These are phyloP conservation scores for Tubiluchus corallicola DNA, from an alignment of 2,888 invertebrate species.

Conservation along the genomic window DNA sequence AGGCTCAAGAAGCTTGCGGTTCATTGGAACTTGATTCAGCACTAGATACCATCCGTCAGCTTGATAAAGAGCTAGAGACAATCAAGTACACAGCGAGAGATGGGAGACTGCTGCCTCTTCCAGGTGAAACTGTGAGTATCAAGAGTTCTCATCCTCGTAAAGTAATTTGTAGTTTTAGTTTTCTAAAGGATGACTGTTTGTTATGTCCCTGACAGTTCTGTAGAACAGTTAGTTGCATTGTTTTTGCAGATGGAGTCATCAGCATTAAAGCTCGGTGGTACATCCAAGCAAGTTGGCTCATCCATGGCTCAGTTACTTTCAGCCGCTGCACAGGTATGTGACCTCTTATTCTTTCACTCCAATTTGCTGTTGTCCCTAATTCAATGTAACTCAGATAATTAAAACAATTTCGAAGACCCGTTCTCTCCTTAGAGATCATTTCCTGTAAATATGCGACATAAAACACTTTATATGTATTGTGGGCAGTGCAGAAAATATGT, in stretches of 20 bases:
- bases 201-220: too few species aligned
- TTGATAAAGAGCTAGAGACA: slow-evolving; percentile 63
- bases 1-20: slow-evolving; percentile 62
- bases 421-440: too few species aligned
- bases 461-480: too few species aligned
- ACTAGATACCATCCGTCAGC: slow-evolving; percentile 53
- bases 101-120: slow-evolving; percentile 54
- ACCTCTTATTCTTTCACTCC: too few species aligned
- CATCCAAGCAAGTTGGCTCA: slow-evolving; percentile 57
- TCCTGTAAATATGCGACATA: too few species aligned
- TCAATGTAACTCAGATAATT: too few species aligned
- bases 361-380: not conserved
- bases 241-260: slow-evolving; percentile 36
- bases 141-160: not conserved
- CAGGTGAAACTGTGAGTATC: slow-evolving; percentile 54
- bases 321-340: slow-evolving; percentile 48
- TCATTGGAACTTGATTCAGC: slow-evolving; percentile 58
- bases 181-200: too few species aligned
- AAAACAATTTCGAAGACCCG: too few species aligned
- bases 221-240: too few species aligned
- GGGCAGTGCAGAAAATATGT: too few species aligned
- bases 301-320: slow-evolving; percentile 67
- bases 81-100: slow-evolving; percentile 53
- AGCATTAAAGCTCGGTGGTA: slow-evolving; percentile 38
- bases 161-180: not conserved